Percentiles rank a stretch among this genome's conserved stretches.
phyloP scores from a whole-genome alignment of 2,888 invertebrate species.

The Pristionchus maxplancki region DNA sequence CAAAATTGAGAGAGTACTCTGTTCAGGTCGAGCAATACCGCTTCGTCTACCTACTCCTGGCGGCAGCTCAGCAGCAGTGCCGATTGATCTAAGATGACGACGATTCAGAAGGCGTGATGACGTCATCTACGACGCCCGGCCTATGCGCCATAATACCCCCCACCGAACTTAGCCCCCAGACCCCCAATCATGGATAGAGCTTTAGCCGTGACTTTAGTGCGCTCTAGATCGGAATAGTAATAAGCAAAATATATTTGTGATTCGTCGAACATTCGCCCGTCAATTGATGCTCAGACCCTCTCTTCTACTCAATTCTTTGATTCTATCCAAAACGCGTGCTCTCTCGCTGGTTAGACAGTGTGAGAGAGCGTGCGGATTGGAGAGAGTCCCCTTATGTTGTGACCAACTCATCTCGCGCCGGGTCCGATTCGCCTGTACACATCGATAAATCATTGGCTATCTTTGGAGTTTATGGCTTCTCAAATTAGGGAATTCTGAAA shows the following conservation, averaged over 20 bases:
- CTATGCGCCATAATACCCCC: not conserved
- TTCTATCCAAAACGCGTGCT: not conserved
- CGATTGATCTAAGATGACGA: slow-evolving; percentile 26
- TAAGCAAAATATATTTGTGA: not conserved
- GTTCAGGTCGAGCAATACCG: slow-evolving; percentile 27
- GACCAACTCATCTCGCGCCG: not conserved
- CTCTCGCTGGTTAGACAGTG: not conserved
- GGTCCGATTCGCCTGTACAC: not conserved
- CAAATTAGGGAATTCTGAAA: too few species aligned
- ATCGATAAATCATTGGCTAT: slow-evolving; percentile 2
- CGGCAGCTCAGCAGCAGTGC: slow-evolving; percentile 11
- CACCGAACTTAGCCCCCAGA: not conserved
- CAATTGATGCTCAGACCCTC: not conserved
- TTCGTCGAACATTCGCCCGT: not conserved
- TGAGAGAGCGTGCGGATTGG: not conserved
- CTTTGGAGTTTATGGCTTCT: not conserved
- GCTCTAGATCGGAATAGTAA: not conserved
- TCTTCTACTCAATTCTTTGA: not conserved
- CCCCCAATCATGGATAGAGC: not conserved
- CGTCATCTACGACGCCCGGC: not conserved
- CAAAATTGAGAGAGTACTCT: too few species aligned
- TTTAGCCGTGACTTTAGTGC: slow-evolving; percentile 4
- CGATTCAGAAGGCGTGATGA: not conserved
- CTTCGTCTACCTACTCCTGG: slow-evolving; percentile 17
- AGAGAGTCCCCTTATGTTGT: not conserved